phyloP scores from a whole-genome alignment of 1,140 invertebrate genomes.

The Ruditapes philippinarum region DNA sequence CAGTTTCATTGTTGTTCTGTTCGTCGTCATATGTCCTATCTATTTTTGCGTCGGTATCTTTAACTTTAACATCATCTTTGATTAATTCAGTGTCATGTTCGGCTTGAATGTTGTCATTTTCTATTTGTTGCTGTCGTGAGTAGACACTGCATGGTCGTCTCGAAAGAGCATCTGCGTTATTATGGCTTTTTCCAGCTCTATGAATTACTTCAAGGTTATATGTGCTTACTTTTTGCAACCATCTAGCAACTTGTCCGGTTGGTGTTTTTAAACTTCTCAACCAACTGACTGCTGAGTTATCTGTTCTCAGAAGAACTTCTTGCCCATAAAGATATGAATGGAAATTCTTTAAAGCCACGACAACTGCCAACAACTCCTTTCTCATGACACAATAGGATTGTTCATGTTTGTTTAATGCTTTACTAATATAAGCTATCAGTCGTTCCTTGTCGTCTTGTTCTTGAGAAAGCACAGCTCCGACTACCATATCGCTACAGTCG shows the following conservation, averaged over 20 bases:
- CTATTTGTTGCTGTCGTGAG: too few relatives aligned
- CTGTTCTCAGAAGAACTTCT: slow-evolving; percentile 66
- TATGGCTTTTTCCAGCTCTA: slow-evolving; percentile 68
- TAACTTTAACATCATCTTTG: too few relatives aligned
- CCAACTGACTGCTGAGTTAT: slow-evolving; percentile 73
- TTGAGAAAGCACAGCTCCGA: slow-evolving; percentile 77
- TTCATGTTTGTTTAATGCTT: slow-evolving; percentile 82
- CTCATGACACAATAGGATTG: slow-evolving; percentile 84
- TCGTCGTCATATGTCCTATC: too few relatives aligned
- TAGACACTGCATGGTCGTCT: slow-evolving; percentile 65
- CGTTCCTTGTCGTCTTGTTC: slow-evolving; percentile 68
- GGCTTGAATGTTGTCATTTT: too few relatives aligned
- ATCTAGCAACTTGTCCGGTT: slow-evolving; percentile 71
- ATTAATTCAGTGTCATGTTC: too few relatives aligned
- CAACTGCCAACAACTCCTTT: slow-evolving; percentile 71
- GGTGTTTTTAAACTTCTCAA: slow-evolving; percentile 49
- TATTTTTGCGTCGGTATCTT: too few relatives aligned
- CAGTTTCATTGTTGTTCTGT: too few relatives aligned
- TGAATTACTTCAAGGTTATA: slow-evolving; percentile 76
- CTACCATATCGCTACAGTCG: slow-evolving; percentile 54
- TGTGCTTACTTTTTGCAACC: slow-evolving; percentile 72
- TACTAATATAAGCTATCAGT: slow-evolving; percentile 71
- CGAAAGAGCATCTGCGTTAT: slow-evolving; percentile 77
- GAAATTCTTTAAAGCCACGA: slow-evolving; percentile 62
- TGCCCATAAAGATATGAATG: slow-evolving; percentile 68